Percentiles rank a stretch among this genome's conserved stretches.
Evolutionary conservation across 2,888 invertebrate genomes (phyloP).

Genomic region (Selenia dentaria): DNA sequence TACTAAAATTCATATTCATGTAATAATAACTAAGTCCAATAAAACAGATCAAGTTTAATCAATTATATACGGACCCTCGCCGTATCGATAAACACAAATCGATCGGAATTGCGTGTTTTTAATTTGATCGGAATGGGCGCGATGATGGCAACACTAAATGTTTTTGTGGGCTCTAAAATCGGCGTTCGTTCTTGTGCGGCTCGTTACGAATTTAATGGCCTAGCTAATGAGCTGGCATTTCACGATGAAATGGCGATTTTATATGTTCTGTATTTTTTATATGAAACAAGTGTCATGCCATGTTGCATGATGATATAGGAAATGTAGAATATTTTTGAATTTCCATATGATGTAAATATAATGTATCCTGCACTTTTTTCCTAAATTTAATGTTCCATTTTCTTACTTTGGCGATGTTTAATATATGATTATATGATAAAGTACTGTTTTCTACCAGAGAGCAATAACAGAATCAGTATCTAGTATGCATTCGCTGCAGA

Average conservation of each 20-base stretch:
- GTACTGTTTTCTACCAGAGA: too few relatives aligned
- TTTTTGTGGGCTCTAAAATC: slow-evolving; percentile 41
- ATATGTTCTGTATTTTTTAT: not conserved
- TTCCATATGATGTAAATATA: too few relatives aligned
- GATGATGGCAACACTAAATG: slow-evolving; percentile 39
- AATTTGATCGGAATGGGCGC: slow-evolving; percentile 23
- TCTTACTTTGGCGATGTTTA: too few relatives aligned
- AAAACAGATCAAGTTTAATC: slow-evolving; percentile 11
- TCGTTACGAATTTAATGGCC: slow-evolving; percentile 52
- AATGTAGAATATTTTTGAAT: too few relatives aligned
- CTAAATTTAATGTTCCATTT: too few relatives aligned
- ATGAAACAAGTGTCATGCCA: too few relatives aligned
- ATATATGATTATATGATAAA: too few relatives aligned
- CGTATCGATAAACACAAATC: slow-evolving; percentile 17
- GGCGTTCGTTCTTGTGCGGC: slow-evolving; percentile 36
- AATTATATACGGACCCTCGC: slow-evolving; percentile 16
- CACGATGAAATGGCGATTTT: slow-evolving; percentile 12
- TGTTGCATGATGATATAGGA: too few relatives aligned
- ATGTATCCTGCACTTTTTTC: too few relatives aligned
- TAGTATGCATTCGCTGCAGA: too few relatives aligned
- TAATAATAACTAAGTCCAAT: slow-evolving; percentile 1
- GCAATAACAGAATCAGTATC: too few relatives aligned
- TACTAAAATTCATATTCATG: too few relatives aligned
- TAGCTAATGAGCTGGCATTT: slow-evolving; percentile 47
- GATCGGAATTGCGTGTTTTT: slow-evolving; percentile 23